A percentile compares a stretch with the other conserved stretches of the same genome.
Conservation (phyloP, 1,140 invertebrate genomes). For the Drosophila elegans region DNA sequence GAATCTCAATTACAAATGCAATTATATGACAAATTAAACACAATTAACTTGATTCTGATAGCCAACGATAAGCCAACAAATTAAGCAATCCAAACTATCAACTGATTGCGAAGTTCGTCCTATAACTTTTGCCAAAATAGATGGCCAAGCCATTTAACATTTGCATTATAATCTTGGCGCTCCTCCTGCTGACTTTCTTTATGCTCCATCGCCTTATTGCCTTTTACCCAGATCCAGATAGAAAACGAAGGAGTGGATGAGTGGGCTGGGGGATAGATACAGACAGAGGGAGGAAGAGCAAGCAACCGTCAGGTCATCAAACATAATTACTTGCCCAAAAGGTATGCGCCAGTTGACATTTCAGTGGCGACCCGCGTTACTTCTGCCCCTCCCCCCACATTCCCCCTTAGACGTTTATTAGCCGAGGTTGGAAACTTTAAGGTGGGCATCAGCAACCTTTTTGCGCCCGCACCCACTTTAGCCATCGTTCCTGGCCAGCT, state of each 20-base stretch:
- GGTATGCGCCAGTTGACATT: constrained; percentile 75
- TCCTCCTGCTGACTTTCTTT: constrained; percentile 6
- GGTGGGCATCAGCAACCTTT: constrained; percentile 20
- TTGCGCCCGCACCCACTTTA: neutral
- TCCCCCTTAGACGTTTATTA: constrained; percentile 46
- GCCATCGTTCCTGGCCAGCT: constrained; percentile 10
- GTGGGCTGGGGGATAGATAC: neutral
- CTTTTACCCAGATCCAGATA: constrained; percentile 19
- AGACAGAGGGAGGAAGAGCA: constrained; percentile 10
- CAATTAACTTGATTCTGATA: constrained; percentile 5
- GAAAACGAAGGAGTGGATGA: neutral
- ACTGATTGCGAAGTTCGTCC: constrained; percentile 37
- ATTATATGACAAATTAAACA: constrained; percentile 11
- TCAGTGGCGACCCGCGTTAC: constrained; percentile 39
- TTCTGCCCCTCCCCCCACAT: neutral
- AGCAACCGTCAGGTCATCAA: constrained; percentile 59
- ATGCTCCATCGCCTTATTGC: constrained; percentile 29
- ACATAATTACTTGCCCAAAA: constrained; percentile 77
- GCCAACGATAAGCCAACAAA: constrained; percentile 33
- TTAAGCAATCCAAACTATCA: constrained; percentile 37
- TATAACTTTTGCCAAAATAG: constrained; percentile 30
- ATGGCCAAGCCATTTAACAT: constrained; percentile 45
- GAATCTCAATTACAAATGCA: constrained; percentile 1
- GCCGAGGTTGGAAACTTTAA: constrained; percentile 47
- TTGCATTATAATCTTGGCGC: constrained; percentile 55